Conservation (phyloP, 2,113 vertebrate species). For the Cygnus buccinator region DNA sequence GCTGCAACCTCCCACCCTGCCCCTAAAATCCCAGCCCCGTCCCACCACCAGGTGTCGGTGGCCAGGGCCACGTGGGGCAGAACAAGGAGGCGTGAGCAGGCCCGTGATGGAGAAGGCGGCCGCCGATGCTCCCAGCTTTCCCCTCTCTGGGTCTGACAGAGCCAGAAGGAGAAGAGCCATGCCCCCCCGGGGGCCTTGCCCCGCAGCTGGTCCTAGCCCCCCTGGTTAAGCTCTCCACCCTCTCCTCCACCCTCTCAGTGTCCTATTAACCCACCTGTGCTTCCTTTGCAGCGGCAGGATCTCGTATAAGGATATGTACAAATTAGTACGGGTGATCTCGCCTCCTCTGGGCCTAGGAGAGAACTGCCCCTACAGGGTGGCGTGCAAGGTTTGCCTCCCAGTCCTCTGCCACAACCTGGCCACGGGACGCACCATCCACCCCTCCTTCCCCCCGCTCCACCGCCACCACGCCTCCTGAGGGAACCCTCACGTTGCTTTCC, state of each 20-base stretch:
- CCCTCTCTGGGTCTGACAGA: background rate
- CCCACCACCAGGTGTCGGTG: background rate
- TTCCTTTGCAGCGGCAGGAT: constrained; percentile 98
- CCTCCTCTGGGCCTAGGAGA: constrained; percentile 99
- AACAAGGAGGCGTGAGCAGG: background rate
- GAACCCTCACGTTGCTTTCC: constrained; percentile 79
- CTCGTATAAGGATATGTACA: constrained; percentile 99
- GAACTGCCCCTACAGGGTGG: constrained; percentile 99
- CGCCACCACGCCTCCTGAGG: constrained; percentile 74
- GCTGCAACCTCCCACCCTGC: background rate
- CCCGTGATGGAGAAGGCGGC: background rate
- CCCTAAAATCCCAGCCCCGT: background rate
- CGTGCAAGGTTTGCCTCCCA: constrained; percentile 98
- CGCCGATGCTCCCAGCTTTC: constrained; percentile 16
- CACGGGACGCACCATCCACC: constrained; percentile 73
- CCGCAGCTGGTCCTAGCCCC: background rate
- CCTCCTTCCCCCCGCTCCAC: constrained; percentile 73
- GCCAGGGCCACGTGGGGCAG: background rate
- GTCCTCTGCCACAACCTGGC: constrained; percentile 79
- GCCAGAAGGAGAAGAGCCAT: constrained; percentile 3
- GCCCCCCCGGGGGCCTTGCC: background rate
- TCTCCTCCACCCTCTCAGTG: constrained; percentile 66
- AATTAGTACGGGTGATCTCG: constrained; percentile 99
- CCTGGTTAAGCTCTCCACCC: constrained; percentile 36
- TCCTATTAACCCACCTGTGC: constrained; percentile 87